Evolutionary conservation across 2,797 vertebrate genomes (phyloP), one percentile per base, ranked within the genome.

Genomic region (Sebastes oblongus): DNA sequence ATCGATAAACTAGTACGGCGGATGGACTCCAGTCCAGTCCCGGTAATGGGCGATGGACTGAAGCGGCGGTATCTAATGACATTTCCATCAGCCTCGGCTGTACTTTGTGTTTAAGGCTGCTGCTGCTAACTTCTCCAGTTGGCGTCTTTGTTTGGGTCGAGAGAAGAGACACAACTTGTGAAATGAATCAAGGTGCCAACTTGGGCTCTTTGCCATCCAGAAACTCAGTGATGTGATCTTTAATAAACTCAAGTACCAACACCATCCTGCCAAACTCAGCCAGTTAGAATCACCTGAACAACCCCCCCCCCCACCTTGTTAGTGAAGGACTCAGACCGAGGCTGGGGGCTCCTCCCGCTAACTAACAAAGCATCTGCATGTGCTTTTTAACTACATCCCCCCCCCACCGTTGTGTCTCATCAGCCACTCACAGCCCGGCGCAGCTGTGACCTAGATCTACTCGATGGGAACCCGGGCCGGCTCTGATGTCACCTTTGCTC

Each of bases 371-470:
- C 72, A 29, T 82, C 75, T 34, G 61, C 59, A 27, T 9, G 59
- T n/a, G 69, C 67, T 62, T 75, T 72, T 65, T 65, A 73, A 74
- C 68, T 25, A n/a, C 77, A 22, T 14, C 75, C 71, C 61, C 61
- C 24, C 73, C 66, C 27, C 30, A 29, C 25, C 3, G 36, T 72
- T 62, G 56, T 67, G 54, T 80, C 78, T 54, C 64, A 80, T 72
- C 30, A 2, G 36, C 66, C 71, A 30, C 73, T 81, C 65, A 30
- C 69, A 73, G 60, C 20, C 70, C 46, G 4, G 20, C 13, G 81
- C 85, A 89, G 87, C 86, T 87, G 85, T 90, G 89, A 91, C 86
- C 88, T 77, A 90, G 69, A 84, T 90, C 88, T 22, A 13, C 73
- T 56, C 24, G 55, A 75, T 86, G 83, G 88, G 86, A 94, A 87